phyloP scores from a whole-genome alignment of 2,888 invertebrate species.

The Drosophila mimica region DNA sequence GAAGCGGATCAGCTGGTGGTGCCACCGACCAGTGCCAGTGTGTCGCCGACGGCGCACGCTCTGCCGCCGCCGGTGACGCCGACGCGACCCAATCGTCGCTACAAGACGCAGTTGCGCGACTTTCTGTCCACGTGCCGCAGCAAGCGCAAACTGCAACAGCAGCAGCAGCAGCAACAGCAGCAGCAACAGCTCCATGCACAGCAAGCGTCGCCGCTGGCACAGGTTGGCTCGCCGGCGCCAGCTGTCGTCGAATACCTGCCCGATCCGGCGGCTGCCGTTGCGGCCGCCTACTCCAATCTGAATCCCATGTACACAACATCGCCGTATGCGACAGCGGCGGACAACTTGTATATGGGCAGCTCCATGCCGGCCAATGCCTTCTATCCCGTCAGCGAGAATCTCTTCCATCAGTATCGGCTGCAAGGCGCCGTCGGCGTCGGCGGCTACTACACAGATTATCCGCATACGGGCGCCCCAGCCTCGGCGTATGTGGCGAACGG shows the following conservation, averaged over 20 bases:
- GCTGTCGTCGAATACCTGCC: conserved; percentile 85
- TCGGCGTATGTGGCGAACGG: conserved; percentile 91
- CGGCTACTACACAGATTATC: conserved; percentile 93
- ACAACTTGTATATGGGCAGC: conserved; percentile 85
- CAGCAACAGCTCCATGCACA: conserved; percentile 79
- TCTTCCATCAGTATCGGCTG: conserved; percentile 96
- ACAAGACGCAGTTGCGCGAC: conserved; percentile 96
- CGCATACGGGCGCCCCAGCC: conserved; percentile 87
- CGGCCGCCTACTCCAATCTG: conserved; percentile 92
- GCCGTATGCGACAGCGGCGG: conserved; percentile 91
- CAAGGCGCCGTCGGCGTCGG: conserved; percentile 87
- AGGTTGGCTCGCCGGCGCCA: conserved; percentile 85
- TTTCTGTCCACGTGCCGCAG: conserved; percentile 96
- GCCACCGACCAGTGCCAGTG: conserved; percentile 85
- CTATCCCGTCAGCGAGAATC: conserved; percentile 92
- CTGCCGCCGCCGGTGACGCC: conserved; percentile 88
- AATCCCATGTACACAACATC: conserved; percentile 91
- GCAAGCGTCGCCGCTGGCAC: conserved; percentile 83
- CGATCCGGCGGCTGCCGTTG: conserved; percentile 87
- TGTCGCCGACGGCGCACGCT: conserved; percentile 85
- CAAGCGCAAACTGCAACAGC: conserved; percentile 88
- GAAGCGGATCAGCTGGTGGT: conserved; percentile 92
- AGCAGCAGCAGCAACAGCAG: conserved; percentile 76
- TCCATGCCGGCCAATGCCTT: conserved; percentile 88
- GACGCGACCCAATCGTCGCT: conserved; percentile 93